Evolutionary conservation across 2,113 vertebrate species (phyloP).

Genomic region (Malaclemys terrapin): DNA sequence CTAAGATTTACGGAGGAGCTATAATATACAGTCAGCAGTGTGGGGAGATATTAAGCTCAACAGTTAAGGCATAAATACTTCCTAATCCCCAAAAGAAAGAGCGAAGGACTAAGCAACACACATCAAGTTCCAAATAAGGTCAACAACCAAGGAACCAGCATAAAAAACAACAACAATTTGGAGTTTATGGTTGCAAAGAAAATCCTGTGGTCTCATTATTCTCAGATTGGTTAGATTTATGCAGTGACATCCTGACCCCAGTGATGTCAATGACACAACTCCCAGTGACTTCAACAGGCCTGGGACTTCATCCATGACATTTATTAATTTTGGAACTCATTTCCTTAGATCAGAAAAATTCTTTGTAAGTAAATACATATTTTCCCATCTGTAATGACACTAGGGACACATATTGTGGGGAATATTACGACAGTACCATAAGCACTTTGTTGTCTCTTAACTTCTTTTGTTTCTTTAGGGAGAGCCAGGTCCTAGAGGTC

Average conservation of each 20-base stretch:
- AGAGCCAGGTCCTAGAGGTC: slow-evolving; percentile 82
- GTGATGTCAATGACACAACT: neutral
- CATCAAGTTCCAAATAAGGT: neutral
- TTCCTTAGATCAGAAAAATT: neutral
- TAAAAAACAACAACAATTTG: neutral
- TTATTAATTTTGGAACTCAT: neutral
- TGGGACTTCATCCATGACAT: neutral
- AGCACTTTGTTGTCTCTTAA: neutral
- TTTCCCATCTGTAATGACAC: neutral
- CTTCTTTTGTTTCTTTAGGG: slow-evolving; percentile 62
- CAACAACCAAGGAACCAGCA: neutral
- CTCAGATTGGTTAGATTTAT: neutral
- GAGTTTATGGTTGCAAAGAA: neutral
- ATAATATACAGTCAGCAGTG: neutral
- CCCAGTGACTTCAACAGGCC: neutral
- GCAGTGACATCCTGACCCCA: neutral
- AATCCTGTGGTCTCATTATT: neutral
- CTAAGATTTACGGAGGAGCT: neutral
- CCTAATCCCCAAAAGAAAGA: neutral
- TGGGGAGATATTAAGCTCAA: neutral
- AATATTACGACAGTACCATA: neutral
- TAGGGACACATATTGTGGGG: neutral
- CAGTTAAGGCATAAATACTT: neutral
- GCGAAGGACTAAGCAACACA: neutral
- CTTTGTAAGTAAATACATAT: neutral